phyloP scores from a whole-genome alignment of 2,888 invertebrate genomes.

The Amblyjoppa fuscipennis region DNA sequence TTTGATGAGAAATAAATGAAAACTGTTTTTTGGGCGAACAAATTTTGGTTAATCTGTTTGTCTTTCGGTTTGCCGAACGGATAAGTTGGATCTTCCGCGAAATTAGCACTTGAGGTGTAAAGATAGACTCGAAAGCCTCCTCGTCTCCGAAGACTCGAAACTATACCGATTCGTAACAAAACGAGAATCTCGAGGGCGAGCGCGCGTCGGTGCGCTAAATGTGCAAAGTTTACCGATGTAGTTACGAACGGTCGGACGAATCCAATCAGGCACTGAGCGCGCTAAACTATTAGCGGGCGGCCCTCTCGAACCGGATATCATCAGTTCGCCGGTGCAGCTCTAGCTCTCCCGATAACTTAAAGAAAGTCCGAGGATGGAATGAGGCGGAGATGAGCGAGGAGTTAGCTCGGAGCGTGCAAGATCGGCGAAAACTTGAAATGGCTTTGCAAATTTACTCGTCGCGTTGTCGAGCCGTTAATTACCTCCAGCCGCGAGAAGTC shows the following conservation, averaged over 20 bases:
- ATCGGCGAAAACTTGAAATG: conserved; percentile 82
- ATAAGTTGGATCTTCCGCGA: not conserved
- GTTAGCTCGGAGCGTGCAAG: conserved; percentile 31
- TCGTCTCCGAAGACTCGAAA: conserved; percentile 4
- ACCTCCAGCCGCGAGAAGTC: conserved; percentile 66
- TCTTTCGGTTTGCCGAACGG: not conserved
- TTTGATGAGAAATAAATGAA: too few species aligned
- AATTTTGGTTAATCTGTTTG: too few species aligned
- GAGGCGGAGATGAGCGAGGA: conserved; percentile 48
- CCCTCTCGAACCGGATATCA: conserved; percentile 57
- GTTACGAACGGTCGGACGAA: conserved; percentile 80
- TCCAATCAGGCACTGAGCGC: conserved; percentile 77
- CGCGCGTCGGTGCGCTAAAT: conserved; percentile 73
- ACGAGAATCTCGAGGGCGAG: conserved; percentile 6
- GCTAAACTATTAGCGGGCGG: conserved; percentile 77
- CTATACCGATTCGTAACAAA: conserved; percentile 18
- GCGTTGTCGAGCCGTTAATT: conserved; percentile 80
- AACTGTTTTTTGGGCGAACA: too few species aligned
- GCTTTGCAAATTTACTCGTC: conserved; percentile 83
- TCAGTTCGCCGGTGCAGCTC: conserved; percentile 45
- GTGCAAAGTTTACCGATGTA: conserved; percentile 82
- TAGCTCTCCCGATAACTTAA: conserved; percentile 66
- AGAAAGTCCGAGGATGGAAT: conserved; percentile 75
- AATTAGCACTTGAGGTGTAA: conserved; percentile 1
- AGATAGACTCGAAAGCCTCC: conserved; percentile 14